phyloP scores from a whole-genome alignment of 1,140 invertebrate species.

The Calycopis cecrops region DNA sequence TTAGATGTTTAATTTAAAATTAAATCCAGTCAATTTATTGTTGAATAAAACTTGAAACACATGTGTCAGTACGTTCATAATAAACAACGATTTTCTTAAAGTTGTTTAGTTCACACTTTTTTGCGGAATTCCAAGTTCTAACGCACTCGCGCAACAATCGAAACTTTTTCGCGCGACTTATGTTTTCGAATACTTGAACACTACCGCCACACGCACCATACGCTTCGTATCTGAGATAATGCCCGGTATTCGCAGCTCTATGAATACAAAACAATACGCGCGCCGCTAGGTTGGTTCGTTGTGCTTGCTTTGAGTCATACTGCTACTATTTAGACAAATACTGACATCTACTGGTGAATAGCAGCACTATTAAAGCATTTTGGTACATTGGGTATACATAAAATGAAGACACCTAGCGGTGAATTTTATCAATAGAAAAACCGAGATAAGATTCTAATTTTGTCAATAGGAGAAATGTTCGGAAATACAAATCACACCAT shows the following conservation, averaged over 20 bases:
- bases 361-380: neutral
- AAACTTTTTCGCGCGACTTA: constrained; percentile 1
- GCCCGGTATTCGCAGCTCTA: neutral
- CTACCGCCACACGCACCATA: neutral
- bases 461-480: too few relatives aligned
- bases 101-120: constrained; percentile 5
- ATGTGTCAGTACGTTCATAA: constrained; percentile 2
- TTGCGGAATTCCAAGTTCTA: constrained; percentile 1
- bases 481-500: too few relatives aligned
- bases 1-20: neutral
- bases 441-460: too few relatives aligned
- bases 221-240: constrained; percentile 9
- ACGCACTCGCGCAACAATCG: neutral
- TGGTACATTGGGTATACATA: neutral
- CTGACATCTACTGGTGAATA: too few relatives aligned
- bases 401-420: too few relatives aligned
- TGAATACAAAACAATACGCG: constrained; percentile 8
- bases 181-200: neutral
- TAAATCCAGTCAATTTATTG: constrained; percentile 4
- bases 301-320: too few relatives aligned
- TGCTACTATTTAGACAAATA: too few relatives aligned
- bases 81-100: neutral
- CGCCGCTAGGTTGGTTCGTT: too few relatives aligned
- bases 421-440: too few relatives aligned
- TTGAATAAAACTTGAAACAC: constrained; percentile 1